phyloP scores from a whole-genome alignment of 2,888 invertebrate species.

The Troilus luridus region DNA sequence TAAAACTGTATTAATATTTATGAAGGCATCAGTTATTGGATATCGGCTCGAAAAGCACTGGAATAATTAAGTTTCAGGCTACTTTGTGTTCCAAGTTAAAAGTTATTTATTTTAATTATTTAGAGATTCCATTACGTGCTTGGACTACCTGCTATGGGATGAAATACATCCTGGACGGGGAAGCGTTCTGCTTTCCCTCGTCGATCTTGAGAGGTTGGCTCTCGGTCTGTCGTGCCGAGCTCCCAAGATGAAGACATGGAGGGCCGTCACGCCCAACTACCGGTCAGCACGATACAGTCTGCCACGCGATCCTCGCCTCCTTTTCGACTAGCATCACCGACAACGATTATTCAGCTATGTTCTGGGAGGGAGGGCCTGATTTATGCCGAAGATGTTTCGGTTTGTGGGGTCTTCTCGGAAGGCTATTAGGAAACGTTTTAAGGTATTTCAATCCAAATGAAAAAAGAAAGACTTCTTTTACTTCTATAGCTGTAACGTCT shows the following conservation, averaged over 20 bases:
- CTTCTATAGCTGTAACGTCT: neutral
- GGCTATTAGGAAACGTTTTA: neutral
- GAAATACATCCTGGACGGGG: neutral
- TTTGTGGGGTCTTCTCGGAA: conserved; percentile 33
- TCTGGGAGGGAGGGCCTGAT: conserved; percentile 9
- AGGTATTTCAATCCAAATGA: neutral
- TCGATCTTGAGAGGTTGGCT: neutral
- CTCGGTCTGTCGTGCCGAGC: conserved; percentile 37
- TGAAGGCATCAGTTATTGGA: neutral
- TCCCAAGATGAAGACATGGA: conserved; percentile 46
- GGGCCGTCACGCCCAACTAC: conserved; percentile 43
- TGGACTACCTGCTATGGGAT: neutral
- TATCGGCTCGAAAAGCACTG: neutral
- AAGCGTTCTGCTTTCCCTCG: conserved; percentile 13
- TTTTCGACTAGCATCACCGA: conserved; percentile 16
- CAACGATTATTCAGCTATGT: conserved; percentile 32
- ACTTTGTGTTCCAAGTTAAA: neutral
- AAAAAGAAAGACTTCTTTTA: neutral
- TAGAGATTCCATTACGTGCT: neutral
- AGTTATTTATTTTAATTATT: neutral
- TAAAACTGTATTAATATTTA: neutral
- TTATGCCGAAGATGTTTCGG: conserved; percentile 29
- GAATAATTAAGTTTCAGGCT: neutral
- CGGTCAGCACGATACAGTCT: conserved; percentile 41
- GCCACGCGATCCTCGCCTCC: conserved; percentile 34